Percentiles rank a stretch among this genome's conserved stretches.
Evolutionary conservation across 2,888 invertebrate genomes (phyloP).

Genomic region (Elegia similella): DNA sequence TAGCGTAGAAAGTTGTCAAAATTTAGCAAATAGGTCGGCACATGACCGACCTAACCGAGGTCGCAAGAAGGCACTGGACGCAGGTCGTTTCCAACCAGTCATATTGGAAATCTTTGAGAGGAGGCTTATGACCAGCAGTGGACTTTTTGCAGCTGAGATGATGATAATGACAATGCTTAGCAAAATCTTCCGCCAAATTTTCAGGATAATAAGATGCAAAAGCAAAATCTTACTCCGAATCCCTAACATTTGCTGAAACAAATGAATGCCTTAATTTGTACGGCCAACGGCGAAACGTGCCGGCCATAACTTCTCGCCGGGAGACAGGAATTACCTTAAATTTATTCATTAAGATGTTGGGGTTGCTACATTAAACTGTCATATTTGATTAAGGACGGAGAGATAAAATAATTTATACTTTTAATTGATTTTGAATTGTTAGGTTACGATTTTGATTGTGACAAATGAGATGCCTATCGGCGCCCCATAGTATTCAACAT

Average conservation of each 20-base stretch:
- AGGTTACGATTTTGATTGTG: not conserved
- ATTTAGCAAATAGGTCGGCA: too few relatives aligned
- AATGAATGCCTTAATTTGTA: slow-evolving; percentile 22
- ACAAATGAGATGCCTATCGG: not conserved
- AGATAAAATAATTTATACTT: slow-evolving; percentile 4
- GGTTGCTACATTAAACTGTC: slow-evolving; percentile 14
- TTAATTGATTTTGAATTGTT: not conserved
- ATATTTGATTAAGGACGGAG: slow-evolving; percentile 4
- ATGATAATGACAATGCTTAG: too few relatives aligned
- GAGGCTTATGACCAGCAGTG: too few relatives aligned
- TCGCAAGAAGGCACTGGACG: too few relatives aligned
- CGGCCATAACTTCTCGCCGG: slow-evolving; percentile 12
- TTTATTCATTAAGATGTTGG: slow-evolving; percentile 13
- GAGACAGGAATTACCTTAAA: slow-evolving; percentile 8
- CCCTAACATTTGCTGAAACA: slow-evolving; percentile 18
- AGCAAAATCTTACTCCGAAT: not conserved
- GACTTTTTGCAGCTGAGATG: too few relatives aligned
- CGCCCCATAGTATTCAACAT: too few relatives aligned
- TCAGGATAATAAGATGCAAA: not conserved
- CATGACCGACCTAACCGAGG: too few relatives aligned
- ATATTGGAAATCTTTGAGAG: too few relatives aligned
- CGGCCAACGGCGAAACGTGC: slow-evolving; percentile 11
- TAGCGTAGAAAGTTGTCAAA: too few relatives aligned
- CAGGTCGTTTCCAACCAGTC: too few relatives aligned
- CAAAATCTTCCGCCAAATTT: not conserved